Base-by-base conservation (phyloP, 2,888 invertebrate species). In the Salpingus planirostris region DNA sequence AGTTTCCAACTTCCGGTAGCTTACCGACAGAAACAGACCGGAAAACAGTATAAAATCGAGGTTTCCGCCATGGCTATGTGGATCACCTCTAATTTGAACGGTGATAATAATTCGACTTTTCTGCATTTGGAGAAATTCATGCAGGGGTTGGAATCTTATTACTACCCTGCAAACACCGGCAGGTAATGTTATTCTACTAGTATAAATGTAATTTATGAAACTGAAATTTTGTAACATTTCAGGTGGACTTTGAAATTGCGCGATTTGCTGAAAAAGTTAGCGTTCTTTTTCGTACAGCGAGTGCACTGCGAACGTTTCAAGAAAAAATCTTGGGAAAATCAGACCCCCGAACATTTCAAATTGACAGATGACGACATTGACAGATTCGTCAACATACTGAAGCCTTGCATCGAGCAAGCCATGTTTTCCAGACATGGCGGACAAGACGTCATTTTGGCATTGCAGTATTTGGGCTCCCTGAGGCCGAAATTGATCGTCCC, bases 131-230 rank as follows among this genome's bases (percentile, higher is more conserved):
- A 78, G 33, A 80, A 83, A 49, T 79, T 93, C 54, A 75, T 93
- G 54, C 80, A 78, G 44, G 80, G 85, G 0, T 67, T 91, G 2
- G 87, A 89, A 59, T 84, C 88, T 3, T 93, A 89, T 64, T 78
- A 84, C 49, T 87, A 95, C 65, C 88, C 89, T 29, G 91, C 91
- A 1, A 95, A 95, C 61, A 64, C 70, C 21, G 93, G 92, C 13
- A 62, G 58, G 62, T 62, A 53, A 44, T n/a, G 33, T 21, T 18
- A 31, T 13, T 10, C 23, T 23, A 23, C 13, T 11, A 25, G 15
- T 12, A 33, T 22, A 24, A 15, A 8, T 24, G 24, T 25, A 15
- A 24, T 24, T 12, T 11, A 5, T 24, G 11, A 7, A 5, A 3
- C n/a, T 18, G 5, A 18, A 18, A 6, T 18, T 8, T 18, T 18